Evolutionary conservation across 1,140 invertebrate species (phyloP).

Genomic region (Cydia splendana): DNA sequence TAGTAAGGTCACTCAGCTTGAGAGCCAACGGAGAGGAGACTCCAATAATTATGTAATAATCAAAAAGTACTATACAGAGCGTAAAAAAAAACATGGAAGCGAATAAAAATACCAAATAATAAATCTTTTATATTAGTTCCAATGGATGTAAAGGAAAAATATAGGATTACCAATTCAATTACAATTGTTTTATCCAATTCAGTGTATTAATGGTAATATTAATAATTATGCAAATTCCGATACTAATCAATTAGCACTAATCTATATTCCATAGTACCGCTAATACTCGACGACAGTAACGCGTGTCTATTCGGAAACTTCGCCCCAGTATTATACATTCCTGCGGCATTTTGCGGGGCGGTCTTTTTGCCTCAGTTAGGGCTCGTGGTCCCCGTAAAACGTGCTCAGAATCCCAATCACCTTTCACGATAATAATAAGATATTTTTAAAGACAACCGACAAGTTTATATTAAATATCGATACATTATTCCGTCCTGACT

Average conservation of each 20-base stretch:
- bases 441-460: slow-evolving; percentile 2
- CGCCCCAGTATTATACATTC: slow-evolving; percentile 38
- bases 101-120: too few relatives aligned
- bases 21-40: too few relatives aligned
- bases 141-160: too few relatives aligned
- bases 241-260: background rate
- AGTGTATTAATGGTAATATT: too few relatives aligned
- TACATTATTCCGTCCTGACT: background rate
- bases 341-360: slow-evolving; percentile 36
- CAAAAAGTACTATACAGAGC: too few relatives aligned
- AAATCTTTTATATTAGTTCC: too few relatives aligned
- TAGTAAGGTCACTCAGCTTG: too few relatives aligned
- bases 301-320: slow-evolving; percentile 34
- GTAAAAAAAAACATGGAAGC: too few relatives aligned
- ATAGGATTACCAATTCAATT: too few relatives aligned
- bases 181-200: too few relatives aligned
- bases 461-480: slow-evolving; percentile 30
- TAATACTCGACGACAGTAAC: background rate
- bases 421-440: slow-evolving; percentile 34
- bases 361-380: slow-evolving; percentile 34
- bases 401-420: slow-evolving; percentile 40
- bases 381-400: slow-evolving; percentile 27
- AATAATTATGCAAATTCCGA: background rate
- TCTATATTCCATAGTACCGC: background rate
- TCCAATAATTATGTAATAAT: too few relatives aligned